phyloP scores from a whole-genome alignment of 92 coral and sea anemone genomes.

The Paramuricea clavata region DNA sequence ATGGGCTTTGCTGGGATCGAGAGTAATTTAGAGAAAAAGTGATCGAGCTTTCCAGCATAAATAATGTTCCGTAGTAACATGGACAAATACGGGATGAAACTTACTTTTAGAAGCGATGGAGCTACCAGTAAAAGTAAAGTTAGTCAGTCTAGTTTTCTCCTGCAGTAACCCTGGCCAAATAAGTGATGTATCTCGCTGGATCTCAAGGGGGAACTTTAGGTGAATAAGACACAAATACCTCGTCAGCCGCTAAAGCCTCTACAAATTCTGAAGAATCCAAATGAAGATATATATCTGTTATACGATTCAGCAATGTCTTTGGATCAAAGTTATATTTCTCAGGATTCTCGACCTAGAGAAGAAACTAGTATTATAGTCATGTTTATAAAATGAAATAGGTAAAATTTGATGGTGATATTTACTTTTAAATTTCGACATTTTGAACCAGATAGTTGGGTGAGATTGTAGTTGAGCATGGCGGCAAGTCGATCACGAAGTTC shows the following conservation, averaged over 20 bases:
- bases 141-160: no score
- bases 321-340: slow-evolving; percentile 98
- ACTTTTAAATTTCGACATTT: slow-evolving; percentile 95
- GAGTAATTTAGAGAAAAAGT: no score
- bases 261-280: slow-evolving; percentile 89
- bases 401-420: background rate
- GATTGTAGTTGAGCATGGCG: slow-evolving; percentile 93
- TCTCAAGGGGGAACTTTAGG: no score
- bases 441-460: slow-evolving; percentile 96
- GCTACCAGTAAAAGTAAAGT: no score
- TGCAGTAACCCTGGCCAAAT: background rate
- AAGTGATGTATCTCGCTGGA: background rate
- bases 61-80: no score
- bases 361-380: background rate
- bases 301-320: slow-evolving; percentile 84
- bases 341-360: slow-evolving; percentile 86
- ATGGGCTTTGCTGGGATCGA: no score
- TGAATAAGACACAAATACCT: slow-evolving; percentile 59
- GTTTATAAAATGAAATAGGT: background rate
- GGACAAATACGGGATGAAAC: no score
- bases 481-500: slow-evolving; percentile 96
- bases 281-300: slow-evolving; percentile 90
- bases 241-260: slow-evolving; percentile 92
- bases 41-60: no score
- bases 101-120: no score